Evolutionary conservation across 1,140 invertebrate genomes (phyloP), one percentile per base, ranked within the genome.

Genomic region (Saccostrea cuccullata): DNA sequence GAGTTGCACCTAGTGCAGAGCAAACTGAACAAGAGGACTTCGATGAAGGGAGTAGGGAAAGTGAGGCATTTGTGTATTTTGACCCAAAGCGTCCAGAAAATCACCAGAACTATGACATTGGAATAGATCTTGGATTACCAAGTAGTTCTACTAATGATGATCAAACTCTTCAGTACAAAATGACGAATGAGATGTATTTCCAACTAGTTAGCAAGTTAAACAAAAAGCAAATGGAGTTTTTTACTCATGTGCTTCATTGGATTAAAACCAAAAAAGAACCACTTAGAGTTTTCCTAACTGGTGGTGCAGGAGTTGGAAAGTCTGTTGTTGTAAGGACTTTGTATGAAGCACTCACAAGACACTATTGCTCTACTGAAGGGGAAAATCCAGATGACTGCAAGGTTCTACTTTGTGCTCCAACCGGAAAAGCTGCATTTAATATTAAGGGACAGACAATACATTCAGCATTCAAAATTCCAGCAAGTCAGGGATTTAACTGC

Each of bases 301-400:
- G 87, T 20, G 86, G 86, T 84, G 86, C 82, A 30, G 86, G 86
- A 64, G 82, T 84, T 67, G 86, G 86, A 15, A 88, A 88, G 84
- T 86, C 85, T 55, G 85, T 86, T 77, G 8, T 86, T 13, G 67
- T 64, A 15, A 64, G 20, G 6, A 73, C 86, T 17, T 8, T 87
- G 12, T 87, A 82, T 83, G 82, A 60, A 67, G 64, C 36, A 55
- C 82, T 15, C 73, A 87, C 23, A 55, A 55, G n/a, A 36, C 56
- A 2, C 36, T 87, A 36, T 36, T 83, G 77, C 23, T 26, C 47
- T 15, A 55, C 11, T 11, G 86, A 56, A 56, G 86, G 86, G 20
- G 86, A 87, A 15, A 60, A 87, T 60, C 86, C 86, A 55, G 86
- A 87, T 82, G 73, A 87, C 40, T n/a, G 84, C n/a, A 85, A 83